Evolutionary conservation across 2,113 vertebrate genomes (phyloP).

Genomic region (Archilochus colubris): DNA sequence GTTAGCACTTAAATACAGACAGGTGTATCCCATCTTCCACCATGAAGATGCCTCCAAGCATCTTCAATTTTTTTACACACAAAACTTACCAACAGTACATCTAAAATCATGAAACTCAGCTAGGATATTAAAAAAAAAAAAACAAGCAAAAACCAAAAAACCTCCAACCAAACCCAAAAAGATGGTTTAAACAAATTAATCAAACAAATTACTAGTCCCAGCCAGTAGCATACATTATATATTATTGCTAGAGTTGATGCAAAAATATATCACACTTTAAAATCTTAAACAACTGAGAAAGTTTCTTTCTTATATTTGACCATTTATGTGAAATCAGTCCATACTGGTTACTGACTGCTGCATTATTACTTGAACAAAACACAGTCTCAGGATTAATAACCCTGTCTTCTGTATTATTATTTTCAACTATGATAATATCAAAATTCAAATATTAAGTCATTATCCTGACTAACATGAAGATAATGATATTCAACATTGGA

Average conservation of each 20-base stretch:
- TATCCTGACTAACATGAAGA: neutral
- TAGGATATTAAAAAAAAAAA: neutral
- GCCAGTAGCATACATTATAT: neutral
- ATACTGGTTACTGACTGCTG: fast-evolving
- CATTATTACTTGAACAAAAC: neutral
- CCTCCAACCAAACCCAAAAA: neutral
- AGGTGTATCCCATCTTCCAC: neutral
- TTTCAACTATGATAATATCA: no score
- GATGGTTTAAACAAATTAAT: neutral
- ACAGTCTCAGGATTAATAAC: neutral
- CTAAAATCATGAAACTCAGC: neutral
- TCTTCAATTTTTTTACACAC: neutral
- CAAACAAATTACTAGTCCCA: neutral
- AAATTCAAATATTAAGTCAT: neutral
- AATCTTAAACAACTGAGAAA: neutral
- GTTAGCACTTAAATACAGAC: neutral
- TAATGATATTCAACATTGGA: neutral
- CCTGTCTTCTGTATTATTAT: neutral
- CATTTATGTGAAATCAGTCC: neutral
- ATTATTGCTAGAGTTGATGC: neutral
- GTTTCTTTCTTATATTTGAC: neutral
- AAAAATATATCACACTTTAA: neutral
- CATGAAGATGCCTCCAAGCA: neutral
- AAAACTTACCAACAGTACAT: neutral
- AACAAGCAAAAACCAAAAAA: no score